A percentile compares a stretch with the other conserved stretches of the same genome.
phyloP scores from a whole-genome alignment of 2,888 invertebrate genomes.

The Sepiola atlantica region DNA sequence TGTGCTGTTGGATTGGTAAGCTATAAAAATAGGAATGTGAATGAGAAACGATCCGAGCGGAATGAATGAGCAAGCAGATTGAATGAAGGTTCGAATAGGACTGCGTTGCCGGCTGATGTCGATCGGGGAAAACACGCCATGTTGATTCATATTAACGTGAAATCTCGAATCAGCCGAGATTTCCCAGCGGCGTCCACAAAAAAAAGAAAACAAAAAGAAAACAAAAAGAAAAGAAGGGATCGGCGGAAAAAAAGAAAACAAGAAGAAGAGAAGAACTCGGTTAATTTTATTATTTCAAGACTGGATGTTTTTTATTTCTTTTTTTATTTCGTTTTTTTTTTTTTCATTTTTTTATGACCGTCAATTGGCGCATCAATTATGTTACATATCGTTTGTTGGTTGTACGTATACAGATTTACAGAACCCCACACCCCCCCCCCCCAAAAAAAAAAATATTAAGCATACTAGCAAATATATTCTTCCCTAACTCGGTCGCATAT shows the following conservation, averaged over 20 bases:
- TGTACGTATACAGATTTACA: too few relatives aligned
- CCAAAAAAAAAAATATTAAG: too few relatives aligned
- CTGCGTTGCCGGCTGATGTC: background rate
- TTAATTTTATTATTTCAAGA: background rate
- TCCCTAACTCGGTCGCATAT: too few relatives aligned
- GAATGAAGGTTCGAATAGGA: background rate
- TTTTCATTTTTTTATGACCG: too few relatives aligned
- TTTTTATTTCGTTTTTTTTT: too few relatives aligned
- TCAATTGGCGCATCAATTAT: too few relatives aligned
- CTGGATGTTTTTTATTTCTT: background rate
- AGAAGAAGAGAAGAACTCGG: background rate
- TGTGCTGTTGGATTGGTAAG: background rate
- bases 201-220: background rate
- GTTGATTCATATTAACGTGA: background rate
- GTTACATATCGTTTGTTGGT: too few relatives aligned
- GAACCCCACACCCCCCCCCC: too few relatives aligned
- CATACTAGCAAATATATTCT: too few relatives aligned
- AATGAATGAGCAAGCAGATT: background rate
- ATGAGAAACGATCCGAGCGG: background rate
- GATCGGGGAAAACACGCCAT: background rate
- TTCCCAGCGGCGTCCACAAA: background rate
- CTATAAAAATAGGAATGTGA: background rate
- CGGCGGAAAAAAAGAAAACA: background rate
- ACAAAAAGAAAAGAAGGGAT: background rate
- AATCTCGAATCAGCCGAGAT: background rate